Conservation (phyloP, 2,888 invertebrate species). For the Lydus trimaculatus region DNA sequence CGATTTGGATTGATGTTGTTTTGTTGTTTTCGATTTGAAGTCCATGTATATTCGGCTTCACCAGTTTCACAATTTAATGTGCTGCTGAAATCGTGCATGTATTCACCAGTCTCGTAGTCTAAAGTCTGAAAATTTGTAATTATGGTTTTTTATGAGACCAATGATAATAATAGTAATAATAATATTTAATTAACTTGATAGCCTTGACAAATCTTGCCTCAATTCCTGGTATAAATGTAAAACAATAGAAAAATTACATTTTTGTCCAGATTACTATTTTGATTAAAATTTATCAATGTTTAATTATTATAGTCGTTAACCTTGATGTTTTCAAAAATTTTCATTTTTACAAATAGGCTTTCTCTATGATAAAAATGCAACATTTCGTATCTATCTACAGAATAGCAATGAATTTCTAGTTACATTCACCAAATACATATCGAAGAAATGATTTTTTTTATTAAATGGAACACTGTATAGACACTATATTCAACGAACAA, state of each 20-base stretch:
- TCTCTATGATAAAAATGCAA: no score
- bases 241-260: background rate
- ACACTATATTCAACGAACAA: no score
- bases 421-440: no score
- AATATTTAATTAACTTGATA: background rate
- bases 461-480: no score
- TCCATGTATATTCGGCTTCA: conserved; percentile 55
- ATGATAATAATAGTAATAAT: background rate
- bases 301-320: background rate
- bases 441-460: no score
- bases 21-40: conserved; percentile 43
- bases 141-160: conserved; percentile 16
- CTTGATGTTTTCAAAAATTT: background rate
- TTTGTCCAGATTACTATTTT: background rate
- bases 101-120: conserved; percentile 66
- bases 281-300: background rate
- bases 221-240: background rate
- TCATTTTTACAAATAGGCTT: no score
- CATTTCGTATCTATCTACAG: no score
- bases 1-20: conserved; percentile 31
- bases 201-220: background rate
- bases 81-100: conserved; percentile 54
- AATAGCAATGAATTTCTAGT: no score
- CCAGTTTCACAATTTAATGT: conserved; percentile 64
- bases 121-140: conserved; percentile 33